These are phyloP conservation scores for Drosophila obscura DNA, from an alignment of 1,140 invertebrate species.

Conservation along the genomic window DNA sequence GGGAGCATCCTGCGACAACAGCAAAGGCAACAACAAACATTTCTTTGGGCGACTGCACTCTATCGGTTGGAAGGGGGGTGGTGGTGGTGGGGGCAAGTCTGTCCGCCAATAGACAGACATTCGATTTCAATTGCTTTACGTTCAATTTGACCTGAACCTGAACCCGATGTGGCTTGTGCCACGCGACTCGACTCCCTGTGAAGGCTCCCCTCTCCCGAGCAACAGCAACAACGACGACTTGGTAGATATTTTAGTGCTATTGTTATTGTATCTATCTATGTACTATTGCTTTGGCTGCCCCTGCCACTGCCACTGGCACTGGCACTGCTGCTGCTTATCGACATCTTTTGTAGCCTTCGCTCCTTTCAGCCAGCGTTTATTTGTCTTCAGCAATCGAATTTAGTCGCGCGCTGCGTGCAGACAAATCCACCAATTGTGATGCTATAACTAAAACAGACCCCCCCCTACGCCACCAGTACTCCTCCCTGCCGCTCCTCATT, in stretches of 20 bases:
- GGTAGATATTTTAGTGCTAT: not conserved
- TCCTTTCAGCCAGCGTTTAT: slow-evolving; percentile 27
- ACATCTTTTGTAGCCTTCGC: slow-evolving; percentile 24
- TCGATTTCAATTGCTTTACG: slow-evolving; percentile 59
- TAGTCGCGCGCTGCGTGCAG: slow-evolving; percentile 32
- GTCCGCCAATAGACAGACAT: slow-evolving; percentile 30
- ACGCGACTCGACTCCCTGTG: too few relatives aligned
- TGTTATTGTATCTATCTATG: slow-evolving; percentile 1
- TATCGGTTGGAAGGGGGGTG: too few relatives aligned
- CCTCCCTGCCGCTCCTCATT: not conserved
- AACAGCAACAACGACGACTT: too few relatives aligned
- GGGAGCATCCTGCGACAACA: not conserved
- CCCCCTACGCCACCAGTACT: not conserved
- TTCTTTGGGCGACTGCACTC: slow-evolving; percentile 53
- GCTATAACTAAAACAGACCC: not conserved
- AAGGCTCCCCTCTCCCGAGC: too few relatives aligned
- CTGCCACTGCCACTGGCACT: not conserved
- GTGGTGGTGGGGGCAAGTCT: too few relatives aligned
- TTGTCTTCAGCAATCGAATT: slow-evolving; percentile 71
- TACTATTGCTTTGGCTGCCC: not conserved
- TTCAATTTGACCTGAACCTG: slow-evolving; percentile 66
- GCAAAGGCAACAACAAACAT: slow-evolving; percentile 34
- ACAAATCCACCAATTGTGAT: slow-evolving; percentile 26
- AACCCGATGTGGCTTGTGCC: slow-evolving; percentile 2
- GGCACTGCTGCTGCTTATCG: slow-evolving; percentile 31